phyloP scores from a whole-genome alignment of 2,888 invertebrate genomes.

The Himalopsyche japonica region DNA sequence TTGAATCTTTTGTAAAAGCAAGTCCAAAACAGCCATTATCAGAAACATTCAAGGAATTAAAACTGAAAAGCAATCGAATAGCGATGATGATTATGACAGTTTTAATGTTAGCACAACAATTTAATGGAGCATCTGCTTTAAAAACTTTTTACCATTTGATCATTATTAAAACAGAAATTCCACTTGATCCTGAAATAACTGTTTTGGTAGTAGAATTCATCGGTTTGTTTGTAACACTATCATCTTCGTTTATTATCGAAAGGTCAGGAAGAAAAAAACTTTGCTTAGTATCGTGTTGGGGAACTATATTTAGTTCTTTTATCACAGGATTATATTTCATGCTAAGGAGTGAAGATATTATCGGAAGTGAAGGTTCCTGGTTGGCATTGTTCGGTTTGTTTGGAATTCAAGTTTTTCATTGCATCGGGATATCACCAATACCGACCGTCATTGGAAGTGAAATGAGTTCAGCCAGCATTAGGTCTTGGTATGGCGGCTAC shows the following conservation, averaged over 20 bases:
- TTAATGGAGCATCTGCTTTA: neutral
- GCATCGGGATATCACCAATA: conserved; percentile 2
- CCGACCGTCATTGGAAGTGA: conserved; percentile 3
- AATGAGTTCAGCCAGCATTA: neutral
- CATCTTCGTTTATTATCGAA: neutral
- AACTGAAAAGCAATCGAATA: neutral
- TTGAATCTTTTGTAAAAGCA: conserved; percentile 43
- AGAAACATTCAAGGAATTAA: conserved; percentile 17
- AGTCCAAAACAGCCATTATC: conserved; percentile 44
- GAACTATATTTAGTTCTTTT: neutral
- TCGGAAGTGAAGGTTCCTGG: conserved; percentile 1
- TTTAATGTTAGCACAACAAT: conserved; percentile 8
- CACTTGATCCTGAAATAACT: neutral
- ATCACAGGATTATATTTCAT: conserved; percentile 8
- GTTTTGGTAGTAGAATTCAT: neutral
- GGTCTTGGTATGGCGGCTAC: conserved; percentile 17
- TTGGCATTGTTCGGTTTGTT: neutral
- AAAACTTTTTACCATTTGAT: conserved; percentile 5
- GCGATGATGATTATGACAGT: conserved; percentile 7
- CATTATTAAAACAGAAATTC: neutral
- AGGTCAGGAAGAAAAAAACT: neutral
- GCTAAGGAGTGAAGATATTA: neutral
- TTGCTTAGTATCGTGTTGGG: neutral
- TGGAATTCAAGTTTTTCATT: conserved; percentile 10
- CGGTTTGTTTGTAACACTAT: neutral